These are phyloP conservation scores for Ctenosaura bakeri DNA, from an alignment of 2,797 vertebrate species.

Conservation along the genomic window DNA sequence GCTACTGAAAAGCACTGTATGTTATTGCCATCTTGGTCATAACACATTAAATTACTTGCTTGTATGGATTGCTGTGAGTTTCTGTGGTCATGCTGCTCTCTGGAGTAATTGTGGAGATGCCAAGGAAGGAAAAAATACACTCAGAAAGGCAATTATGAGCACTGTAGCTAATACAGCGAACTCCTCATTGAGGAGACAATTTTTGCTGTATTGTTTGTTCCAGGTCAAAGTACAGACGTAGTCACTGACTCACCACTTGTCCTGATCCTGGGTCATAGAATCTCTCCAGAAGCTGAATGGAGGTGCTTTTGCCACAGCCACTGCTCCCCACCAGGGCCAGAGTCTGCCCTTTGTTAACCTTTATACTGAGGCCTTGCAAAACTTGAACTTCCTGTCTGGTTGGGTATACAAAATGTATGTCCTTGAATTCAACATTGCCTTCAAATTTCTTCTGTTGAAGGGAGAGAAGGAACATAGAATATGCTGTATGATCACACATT, in stretches of 20 bases:
- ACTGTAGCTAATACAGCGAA: neutral
- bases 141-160: neutral
- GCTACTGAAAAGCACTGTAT: neutral
- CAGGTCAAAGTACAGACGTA: neutral
- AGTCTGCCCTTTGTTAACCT: slow-evolving; percentile 81
- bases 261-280: slow-evolving; percentile 79
- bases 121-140: neutral
- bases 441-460: slow-evolving; percentile 70
- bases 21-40: too few relatives aligned
- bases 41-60: neutral
- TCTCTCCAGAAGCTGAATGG: slow-evolving; percentile 81
- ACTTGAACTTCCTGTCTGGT: slow-evolving; percentile 78
- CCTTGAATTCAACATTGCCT: slow-evolving; percentile 81
- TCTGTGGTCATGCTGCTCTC: neutral
- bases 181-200: neutral
- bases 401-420: slow-evolving; percentile 81
- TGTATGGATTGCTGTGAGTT: neutral
- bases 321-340: slow-evolving; percentile 83
- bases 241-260: slow-evolving; percentile 73
- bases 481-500: neutral
- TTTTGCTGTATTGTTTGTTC: neutral
- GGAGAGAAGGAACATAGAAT: slow-evolving; percentile 26
- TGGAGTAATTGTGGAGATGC: neutral
- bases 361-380: slow-evolving; percentile 80
- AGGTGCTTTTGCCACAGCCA: slow-evolving; percentile 85